Conservation (phyloP, 2,113 vertebrate genomes). For the Fulica atra region DNA sequence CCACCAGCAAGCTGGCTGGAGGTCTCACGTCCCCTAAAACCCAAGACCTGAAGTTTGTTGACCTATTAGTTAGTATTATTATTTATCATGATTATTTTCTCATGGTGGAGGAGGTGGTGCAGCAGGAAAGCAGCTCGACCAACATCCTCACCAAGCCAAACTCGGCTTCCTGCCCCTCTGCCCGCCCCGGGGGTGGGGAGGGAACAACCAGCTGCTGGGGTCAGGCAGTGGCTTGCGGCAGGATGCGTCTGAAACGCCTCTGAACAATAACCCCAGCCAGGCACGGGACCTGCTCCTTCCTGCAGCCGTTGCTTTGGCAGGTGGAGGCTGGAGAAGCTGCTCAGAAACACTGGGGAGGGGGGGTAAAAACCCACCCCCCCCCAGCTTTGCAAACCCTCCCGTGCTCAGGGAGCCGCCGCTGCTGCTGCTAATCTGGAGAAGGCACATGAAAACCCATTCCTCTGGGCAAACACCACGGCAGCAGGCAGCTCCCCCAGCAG, state of each 20-base stretch:
- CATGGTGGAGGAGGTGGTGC: not conserved
- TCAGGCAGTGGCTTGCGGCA: not conserved
- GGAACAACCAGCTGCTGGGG: not conserved
- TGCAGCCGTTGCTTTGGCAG: not conserved
- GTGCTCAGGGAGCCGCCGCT: accelerated
- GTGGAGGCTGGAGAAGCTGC: not conserved
- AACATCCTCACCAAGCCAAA: not conserved
- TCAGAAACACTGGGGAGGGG: accelerated
- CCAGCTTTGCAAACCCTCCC: not conserved
- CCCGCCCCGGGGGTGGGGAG: not conserved
- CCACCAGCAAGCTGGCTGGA: not conserved
- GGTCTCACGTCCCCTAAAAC: not conserved
- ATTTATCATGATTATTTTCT: no score
- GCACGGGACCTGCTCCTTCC: not conserved
- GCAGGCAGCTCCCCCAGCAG: not conserved
- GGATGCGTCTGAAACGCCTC: not conserved
- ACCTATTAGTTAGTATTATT: not conserved
- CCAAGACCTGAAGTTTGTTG: not conserved
- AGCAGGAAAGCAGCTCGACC: constrained; percentile 9
- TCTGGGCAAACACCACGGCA: accelerated
- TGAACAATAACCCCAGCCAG: not conserved
- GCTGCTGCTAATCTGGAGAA: accelerated
- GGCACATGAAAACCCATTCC: accelerated
- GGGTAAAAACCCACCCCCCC: not conserved
- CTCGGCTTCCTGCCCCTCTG: constrained; percentile 15